Conservation (phyloP, 2,888 invertebrate genomes). For the Heliconius erato region DNA sequence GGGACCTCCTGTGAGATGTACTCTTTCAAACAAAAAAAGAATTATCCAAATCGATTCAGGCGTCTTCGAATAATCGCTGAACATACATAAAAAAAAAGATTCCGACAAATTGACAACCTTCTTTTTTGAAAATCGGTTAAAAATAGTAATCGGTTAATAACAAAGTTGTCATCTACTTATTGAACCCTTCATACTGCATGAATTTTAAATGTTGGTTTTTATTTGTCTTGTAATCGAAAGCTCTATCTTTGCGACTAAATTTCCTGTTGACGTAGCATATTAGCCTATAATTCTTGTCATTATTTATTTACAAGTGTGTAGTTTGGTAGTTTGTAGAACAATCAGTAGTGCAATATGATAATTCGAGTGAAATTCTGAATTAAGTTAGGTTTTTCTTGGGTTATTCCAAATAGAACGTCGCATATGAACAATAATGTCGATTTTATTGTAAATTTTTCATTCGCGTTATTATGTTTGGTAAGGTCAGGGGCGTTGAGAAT, state of each 20-base stretch:
- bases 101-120: too few species aligned
- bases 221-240: conserved; percentile 22
- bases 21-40: too few species aligned
- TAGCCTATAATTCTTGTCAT: background rate
- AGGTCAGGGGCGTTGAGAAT: background rate
- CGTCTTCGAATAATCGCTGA: background rate
- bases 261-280: conserved; percentile 2
- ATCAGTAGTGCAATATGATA: conserved; percentile 3
- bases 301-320: background rate
- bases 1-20: too few species aligned
- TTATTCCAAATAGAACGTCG: conserved; percentile 7
- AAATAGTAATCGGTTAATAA: conserved; percentile 1
- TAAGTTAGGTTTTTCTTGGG: background rate
- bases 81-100: background rate
- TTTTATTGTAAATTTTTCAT: background rate
- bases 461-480: background rate
- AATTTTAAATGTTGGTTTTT: conserved; percentile 18
- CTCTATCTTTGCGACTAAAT: conserved; percentile 5
- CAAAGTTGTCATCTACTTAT: conserved; percentile 8
- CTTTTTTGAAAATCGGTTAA: background rate
- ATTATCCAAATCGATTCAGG: too few species aligned
- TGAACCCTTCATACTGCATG: background rate
- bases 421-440: background rate
- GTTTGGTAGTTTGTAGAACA: background rate
- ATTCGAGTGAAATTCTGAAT: background rate